Base-by-base conservation (phyloP, 1,140 invertebrate species). In the Aradophagus sp. region DNA sequence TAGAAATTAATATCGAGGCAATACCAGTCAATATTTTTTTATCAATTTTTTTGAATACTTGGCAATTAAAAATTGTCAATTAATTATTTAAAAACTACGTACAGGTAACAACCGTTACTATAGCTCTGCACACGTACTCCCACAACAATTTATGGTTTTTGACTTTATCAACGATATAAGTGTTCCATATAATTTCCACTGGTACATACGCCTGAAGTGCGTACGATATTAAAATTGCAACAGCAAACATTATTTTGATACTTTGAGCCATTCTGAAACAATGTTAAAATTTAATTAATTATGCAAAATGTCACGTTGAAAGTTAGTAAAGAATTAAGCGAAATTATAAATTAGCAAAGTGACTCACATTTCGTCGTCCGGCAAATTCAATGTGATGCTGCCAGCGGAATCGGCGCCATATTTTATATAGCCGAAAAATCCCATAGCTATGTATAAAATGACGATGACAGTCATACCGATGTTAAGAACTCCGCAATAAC, bases 141-240 rank as follows among this genome's bases (percentile, higher is more conserved):
- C 86, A 89, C 13, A 90, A 78, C 81, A 34, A 2, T 15, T 31
- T 42, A 16, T 65, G 82, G n/a, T 71, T 84, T 67, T 79, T 87
- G 73, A 67, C 15, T 78, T 16, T 62, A 67, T 82, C 12, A 47
- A 74, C 66, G 1, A 91, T 67, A 52, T 91, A 90, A 29, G 87
- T 88, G 38, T 93, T 93, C 94, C 95, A 97, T 5, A 92, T 86
- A 59, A 97, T 96, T 67, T 94, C 92, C 56, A 97, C 90, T 2
- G 95, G 93, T 0, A 97, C 95, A 80, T 96, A 98, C 76, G 94
- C 91, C 73, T 96, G 94, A 13, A 98, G 87, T 0, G 90, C 91
- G 83, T 96, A 95, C 0, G 93, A 92, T 20, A 95, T 89, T 81
- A 93, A 95, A 63, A 97, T 95, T 0, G 93, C 90, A 10, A 94